Percentiles rank a stretch among this genome's conserved stretches.
Conservation (phyloP, 1,140 invertebrate genomes). For the Dinothrombium tinctorium region DNA sequence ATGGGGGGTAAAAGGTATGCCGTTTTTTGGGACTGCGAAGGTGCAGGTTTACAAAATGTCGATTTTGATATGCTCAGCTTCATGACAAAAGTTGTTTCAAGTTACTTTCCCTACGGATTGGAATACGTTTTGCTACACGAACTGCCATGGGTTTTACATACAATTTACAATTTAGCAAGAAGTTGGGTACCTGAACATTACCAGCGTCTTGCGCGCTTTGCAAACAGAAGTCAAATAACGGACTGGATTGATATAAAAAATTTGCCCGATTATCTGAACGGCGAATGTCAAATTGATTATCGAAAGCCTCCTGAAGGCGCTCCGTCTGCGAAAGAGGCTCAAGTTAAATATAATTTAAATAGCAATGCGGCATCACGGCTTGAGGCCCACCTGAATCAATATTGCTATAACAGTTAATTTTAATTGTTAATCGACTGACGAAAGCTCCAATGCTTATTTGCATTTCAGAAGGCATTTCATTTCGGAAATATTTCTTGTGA, state of each 20-base stretch:
- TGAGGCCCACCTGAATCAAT: background rate
- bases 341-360: background rate
- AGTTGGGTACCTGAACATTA: conserved; percentile 4
- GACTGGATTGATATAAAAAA: conserved; percentile 8
- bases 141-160: conserved; percentile 10
- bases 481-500: too few relatives aligned
- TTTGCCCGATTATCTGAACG: conserved; percentile 12
- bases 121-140: conserved; percentile 9
- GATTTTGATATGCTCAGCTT: conserved; percentile 8
- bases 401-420: too few relatives aligned
- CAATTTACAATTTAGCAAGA: conserved; percentile 1
- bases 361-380: background rate
- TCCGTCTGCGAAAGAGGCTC: background rate
- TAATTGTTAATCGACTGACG: too few relatives aligned
- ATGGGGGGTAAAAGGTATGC: background rate
- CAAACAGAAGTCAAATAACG: conserved; percentile 5
- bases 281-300: background rate
- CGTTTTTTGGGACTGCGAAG: conserved; percentile 10
- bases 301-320: background rate
- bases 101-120: conserved; percentile 7
- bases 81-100: conserved; percentile 2
- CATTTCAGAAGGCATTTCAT: too few relatives aligned
- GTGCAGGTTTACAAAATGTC: conserved; percentile 8
- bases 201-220: conserved; percentile 8
- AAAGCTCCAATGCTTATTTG: too few relatives aligned